Evolutionary conservation across 1,140 invertebrate genomes (phyloP).

Genomic region (Acyrthosiphon pisum): DNA sequence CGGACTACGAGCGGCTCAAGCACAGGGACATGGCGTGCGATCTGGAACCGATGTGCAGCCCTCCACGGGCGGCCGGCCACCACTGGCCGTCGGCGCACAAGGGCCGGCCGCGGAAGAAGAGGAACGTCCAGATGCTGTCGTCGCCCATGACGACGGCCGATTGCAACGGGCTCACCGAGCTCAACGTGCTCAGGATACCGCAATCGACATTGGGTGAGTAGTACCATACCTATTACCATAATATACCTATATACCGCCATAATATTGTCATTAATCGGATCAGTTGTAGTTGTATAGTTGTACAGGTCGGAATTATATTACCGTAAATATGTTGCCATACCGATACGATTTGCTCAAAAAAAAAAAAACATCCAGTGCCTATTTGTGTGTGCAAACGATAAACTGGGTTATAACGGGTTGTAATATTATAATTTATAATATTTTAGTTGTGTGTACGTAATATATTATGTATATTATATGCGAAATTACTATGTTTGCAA

Average conservation of each 20-base stretch:
- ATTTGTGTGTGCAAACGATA: too few species aligned
- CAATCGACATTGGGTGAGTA: constrained; percentile 73
- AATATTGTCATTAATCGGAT: neutral
- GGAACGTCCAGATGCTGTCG: constrained; percentile 68
- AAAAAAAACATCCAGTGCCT: too few species aligned
- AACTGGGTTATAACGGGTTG: too few species aligned
- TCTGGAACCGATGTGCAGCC: constrained; percentile 67
- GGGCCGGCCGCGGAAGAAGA: constrained; percentile 83
- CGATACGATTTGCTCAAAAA: too few species aligned
- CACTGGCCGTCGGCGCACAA: constrained; percentile 72
- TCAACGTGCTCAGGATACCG: constrained; percentile 75
- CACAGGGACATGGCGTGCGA: constrained; percentile 60
- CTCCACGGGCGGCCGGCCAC: constrained; percentile 66
- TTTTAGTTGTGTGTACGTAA: too few species aligned
- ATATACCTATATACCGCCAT: too few species aligned
- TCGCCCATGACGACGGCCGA: constrained; percentile 82
- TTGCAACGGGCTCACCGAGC: constrained; percentile 71
- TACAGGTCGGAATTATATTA: too few species aligned
- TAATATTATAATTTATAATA: too few species aligned
- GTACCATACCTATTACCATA: neutral
- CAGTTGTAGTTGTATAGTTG: too few species aligned
- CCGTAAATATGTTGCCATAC: too few species aligned
- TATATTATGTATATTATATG: too few species aligned
- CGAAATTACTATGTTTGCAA: too few species aligned
- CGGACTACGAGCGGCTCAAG: constrained; percentile 71